Evolutionary conservation across 2,797 vertebrate genomes (phyloP).

Genomic region (Sphenodon punctatus): DNA sequence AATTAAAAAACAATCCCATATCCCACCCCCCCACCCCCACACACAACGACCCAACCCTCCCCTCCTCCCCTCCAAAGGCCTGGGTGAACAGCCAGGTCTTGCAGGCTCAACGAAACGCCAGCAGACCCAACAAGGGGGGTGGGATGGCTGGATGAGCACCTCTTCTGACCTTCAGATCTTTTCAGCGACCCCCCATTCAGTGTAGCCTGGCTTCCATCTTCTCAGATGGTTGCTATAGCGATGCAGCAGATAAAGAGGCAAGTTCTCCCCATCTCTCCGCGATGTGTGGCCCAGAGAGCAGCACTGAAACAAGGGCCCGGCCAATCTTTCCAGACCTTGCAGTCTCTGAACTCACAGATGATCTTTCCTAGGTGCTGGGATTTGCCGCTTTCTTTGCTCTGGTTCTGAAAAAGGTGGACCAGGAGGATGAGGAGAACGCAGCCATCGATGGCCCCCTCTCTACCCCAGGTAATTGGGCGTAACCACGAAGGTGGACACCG

Average conservation of each 20-base stretch:
- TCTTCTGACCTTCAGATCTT: too few relatives aligned
- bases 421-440: slow-evolving; percentile 86
- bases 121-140: too few relatives aligned
- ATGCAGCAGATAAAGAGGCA: background rate
- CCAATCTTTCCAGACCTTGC: background rate
- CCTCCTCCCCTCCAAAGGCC: too few relatives aligned
- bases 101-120: too few relatives aligned
- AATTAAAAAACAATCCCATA: too few relatives aligned
- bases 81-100: too few relatives aligned
- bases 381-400: slow-evolving; percentile 96
- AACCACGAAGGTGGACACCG: background rate
- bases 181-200: too few relatives aligned
- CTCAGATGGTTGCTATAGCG: too few relatives aligned
- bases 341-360: background rate
- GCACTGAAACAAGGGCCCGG: background rate
- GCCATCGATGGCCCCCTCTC: slow-evolving; percentile 73
- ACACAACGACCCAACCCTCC: too few relatives aligned
- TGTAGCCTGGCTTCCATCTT: too few relatives aligned
- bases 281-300: background rate
- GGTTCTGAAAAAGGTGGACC: slow-evolving; percentile 89
- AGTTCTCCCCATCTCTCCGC: background rate
- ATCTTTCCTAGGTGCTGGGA: slow-evolving; percentile 86
- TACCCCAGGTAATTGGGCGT: slow-evolving; percentile 74
- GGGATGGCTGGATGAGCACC: too few relatives aligned
- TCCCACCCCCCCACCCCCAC: too few relatives aligned